Base-by-base conservation (phyloP, 37 sponge, comb jelly and placozoan species). In the Chondrosia reniformis region DNA sequence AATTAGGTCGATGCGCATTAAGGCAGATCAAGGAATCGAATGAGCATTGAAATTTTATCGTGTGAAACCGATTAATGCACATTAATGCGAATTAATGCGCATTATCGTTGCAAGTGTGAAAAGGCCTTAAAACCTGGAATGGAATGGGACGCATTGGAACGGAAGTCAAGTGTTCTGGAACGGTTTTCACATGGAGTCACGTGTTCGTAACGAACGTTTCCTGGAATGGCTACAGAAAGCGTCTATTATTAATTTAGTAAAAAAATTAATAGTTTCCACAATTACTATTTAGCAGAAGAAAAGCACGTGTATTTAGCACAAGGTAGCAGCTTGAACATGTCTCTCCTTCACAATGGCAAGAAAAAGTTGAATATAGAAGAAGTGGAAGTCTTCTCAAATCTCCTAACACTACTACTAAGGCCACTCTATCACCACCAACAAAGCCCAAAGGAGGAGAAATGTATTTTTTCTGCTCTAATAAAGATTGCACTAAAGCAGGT, bases 121-220 rank as follows among this genome's bases (percentile, higher is more conserved):
- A n/a, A n/a, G n/a, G n/a, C n/a, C n/a, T n/a, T 59, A 59, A 59
- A 59, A 59, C 61, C 8, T 59, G 61, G 61, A 30, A 59, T 59
- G 61, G 61, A 13, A 59, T 59, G 61, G 61, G 61, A 59, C 61
- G 61, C n/a, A 15, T 15, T 49, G 52, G 52, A 15, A 49, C 52
- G 10, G 15, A 59, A 30, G n/a, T 59, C 61, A 59, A 25, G 61
- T 59, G 61, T 30, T 30, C n/a, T 59, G 61, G 61, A 30, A 59
- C 61, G n/a, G 61, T 5, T 7, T 13, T 25, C 61, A 30, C 61
- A 30, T 59, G 61, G 28, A n/a, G n/a, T n/a, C n/a, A n/a, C n/a
- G n/a, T n/a, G n/a, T 30, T 13, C 28, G 61, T 6, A 30, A 59
- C 17, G 7, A 13, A 59, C 61, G 61, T 19, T 30, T 30, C 61